Evolutionary conservation across 1,140 invertebrate species (phyloP).

Genomic region (Meteorus sp.): DNA sequence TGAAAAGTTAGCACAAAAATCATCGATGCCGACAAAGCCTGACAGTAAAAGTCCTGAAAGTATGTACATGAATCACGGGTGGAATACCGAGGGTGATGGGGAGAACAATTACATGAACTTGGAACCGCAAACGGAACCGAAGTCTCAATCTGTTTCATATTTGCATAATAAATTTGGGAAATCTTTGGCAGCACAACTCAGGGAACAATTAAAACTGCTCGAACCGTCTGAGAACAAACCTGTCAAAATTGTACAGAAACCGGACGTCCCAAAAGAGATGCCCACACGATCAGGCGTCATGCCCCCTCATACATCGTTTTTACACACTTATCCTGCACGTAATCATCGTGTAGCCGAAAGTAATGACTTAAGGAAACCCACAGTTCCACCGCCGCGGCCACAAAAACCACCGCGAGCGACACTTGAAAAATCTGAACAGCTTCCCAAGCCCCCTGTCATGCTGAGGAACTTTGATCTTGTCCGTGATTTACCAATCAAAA

Average conservation of each 20-base stretch:
- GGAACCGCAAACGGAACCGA: slow-evolving; percentile 11
- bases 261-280: slow-evolving; percentile 17
- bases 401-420: slow-evolving; percentile 1
- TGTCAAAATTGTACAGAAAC: slow-evolving; percentile 28
- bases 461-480: slow-evolving; percentile 50
- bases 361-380: not conserved
- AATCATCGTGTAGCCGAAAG: not conserved
- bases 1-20: slow-evolving; percentile 13
- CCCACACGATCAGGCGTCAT: not conserved
- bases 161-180: slow-evolving; percentile 31
- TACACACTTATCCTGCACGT: slow-evolving; percentile 29
- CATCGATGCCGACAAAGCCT: not conserved
- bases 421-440: slow-evolving; percentile 22
- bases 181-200: slow-evolving; percentile 39
- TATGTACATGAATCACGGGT: slow-evolving; percentile 46
- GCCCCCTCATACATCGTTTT: slow-evolving; percentile 42
- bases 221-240: slow-evolving; percentile 31
- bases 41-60: slow-evolving; percentile 29
- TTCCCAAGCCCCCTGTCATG: slow-evolving; percentile 34
- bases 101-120: slow-evolving; percentile 46
- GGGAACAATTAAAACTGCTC: slow-evolving; percentile 36
- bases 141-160: slow-evolving; percentile 12
- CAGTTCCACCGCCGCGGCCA: slow-evolving; percentile 1
- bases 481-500: slow-evolving; percentile 47
- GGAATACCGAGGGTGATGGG: slow-evolving; percentile 1